Conservation (phyloP, 2,797 vertebrate species). For the Pteropus rufus region DNA sequence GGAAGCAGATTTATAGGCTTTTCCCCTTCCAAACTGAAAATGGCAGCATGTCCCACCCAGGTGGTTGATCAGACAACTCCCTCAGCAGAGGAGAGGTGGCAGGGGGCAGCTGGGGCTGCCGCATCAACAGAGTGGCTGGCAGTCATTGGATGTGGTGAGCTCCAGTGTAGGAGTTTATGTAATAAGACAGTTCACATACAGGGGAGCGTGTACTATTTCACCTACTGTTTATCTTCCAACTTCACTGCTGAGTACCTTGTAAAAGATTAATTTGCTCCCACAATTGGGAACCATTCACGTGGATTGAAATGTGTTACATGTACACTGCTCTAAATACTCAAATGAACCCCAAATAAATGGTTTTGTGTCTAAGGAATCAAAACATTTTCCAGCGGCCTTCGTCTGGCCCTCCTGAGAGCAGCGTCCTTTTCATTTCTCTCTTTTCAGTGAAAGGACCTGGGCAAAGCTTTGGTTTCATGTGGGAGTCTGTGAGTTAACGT, state of each 20-base stretch:
- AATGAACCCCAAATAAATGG: conserved; percentile 68
- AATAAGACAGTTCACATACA: conserved; percentile 52
- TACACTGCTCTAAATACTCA: conserved; percentile 55
- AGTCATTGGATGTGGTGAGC: neutral
- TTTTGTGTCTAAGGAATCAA: conserved; percentile 76
- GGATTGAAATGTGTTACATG: conserved; percentile 42
- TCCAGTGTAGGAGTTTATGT: conserved; percentile 53
- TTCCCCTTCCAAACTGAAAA: conserved; percentile 67
- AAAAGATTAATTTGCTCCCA: conserved; percentile 66
- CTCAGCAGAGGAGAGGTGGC: conserved; percentile 36
- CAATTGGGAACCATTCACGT: conserved; percentile 47
- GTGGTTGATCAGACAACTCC: conserved; percentile 56
- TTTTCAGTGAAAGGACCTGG: neutral
- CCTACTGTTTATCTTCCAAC: conserved; percentile 64
- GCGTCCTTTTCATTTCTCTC: conserved; percentile 40
- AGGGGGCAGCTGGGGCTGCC: conserved; percentile 33
- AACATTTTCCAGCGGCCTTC: conserved; percentile 41
- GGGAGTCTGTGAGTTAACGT: neutral
- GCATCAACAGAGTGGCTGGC: neutral
- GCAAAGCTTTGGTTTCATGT: neutral
- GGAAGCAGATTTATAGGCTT: conserved; percentile 69
- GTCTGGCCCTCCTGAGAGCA: conserved; percentile 19
- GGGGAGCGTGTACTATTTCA: conserved; percentile 58
- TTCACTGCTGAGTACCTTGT: conserved; percentile 36
- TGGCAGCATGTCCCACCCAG: conserved; percentile 63